Conservation (phyloP, 2,113 vertebrate species). For the Isurus oxyrinchus region DNA sequence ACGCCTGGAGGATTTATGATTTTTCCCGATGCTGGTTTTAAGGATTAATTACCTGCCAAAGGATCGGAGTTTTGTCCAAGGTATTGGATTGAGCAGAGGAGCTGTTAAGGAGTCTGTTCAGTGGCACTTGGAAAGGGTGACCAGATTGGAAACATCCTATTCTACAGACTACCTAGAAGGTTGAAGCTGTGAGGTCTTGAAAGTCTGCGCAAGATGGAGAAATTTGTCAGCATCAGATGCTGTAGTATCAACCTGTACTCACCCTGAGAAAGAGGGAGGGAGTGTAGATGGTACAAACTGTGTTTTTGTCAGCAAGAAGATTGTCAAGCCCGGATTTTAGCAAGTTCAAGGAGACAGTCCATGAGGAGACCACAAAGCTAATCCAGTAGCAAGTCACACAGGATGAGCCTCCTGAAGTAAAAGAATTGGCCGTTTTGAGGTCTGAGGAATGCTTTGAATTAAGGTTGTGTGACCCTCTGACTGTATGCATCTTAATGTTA, state of each 20-base stretch:
- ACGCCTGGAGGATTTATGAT: neutral
- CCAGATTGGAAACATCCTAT: neutral
- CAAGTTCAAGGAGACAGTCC: neutral
- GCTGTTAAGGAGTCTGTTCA: neutral
- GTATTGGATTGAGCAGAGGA: neutral
- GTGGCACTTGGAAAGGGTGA: neutral
- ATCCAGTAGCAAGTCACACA: neutral
- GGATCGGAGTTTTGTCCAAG: neutral
- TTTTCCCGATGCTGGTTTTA: neutral
- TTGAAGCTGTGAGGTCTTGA: neutral
- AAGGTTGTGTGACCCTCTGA: too few species aligned
- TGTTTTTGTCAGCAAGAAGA: neutral
- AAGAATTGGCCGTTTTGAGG: too few species aligned
- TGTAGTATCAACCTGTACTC: neutral
- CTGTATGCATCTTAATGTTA: too few species aligned
- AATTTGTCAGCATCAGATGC: neutral
- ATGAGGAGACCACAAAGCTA: neutral
- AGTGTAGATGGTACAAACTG: neutral
- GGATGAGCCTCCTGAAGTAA: too few species aligned
- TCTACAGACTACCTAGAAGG: neutral
- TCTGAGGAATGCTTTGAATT: too few species aligned
- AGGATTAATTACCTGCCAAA: neutral
- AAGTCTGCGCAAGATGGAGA: too few species aligned
- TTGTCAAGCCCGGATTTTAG: neutral
- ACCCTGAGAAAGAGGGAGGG: neutral